phyloP scores from a whole-genome alignment of 2,888 invertebrate species.

The Conus canariensis region DNA sequence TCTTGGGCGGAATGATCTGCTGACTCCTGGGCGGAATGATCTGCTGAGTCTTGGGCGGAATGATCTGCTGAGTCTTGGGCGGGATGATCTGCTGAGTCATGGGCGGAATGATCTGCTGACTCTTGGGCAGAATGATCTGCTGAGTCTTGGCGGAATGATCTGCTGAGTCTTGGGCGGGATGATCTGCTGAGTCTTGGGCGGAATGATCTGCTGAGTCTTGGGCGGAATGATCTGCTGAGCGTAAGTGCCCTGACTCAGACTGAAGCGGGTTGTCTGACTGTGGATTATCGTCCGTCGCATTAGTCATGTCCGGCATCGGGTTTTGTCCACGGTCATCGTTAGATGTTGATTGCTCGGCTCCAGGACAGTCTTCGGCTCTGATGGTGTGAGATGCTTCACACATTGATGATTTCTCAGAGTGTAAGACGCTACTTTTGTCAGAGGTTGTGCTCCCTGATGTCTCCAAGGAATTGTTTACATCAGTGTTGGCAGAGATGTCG shows the following conservation, averaged over 20 bases:
- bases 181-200: too few species aligned
- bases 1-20: background rate
- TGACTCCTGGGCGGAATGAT: background rate
- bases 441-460: background rate
- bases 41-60: background rate
- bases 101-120: too few species aligned
- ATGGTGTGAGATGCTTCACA: background rate
- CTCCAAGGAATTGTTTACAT: background rate
- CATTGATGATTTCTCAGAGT: background rate
- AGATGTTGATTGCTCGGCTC: background rate
- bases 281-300: background rate
- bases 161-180: background rate
- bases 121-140: background rate
- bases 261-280: background rate
- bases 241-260: too few species aligned
- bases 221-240: background rate
- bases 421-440: background rate
- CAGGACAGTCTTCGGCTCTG: background rate
- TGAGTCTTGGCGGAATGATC: background rate
- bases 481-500: background rate
- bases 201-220: background rate
- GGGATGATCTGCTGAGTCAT: too few species aligned
- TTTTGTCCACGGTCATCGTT: background rate
- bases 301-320: background rate
- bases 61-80: background rate